Evolutionary conservation across 64 coral and sea anemone genomes (phyloP).

Genomic region (Pachyseris speciosa): DNA sequence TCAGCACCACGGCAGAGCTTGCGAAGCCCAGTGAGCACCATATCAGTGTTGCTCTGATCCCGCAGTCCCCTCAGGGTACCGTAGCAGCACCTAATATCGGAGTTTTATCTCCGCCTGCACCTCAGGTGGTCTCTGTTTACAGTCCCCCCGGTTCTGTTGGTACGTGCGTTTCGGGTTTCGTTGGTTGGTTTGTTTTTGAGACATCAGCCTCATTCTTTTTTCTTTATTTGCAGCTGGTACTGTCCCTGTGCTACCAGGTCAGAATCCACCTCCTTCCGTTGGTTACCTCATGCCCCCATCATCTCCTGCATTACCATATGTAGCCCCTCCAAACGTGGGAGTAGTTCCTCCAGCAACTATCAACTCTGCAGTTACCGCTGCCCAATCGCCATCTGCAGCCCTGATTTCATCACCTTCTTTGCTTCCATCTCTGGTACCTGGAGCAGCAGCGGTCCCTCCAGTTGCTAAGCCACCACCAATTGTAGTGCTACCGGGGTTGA

Average conservation of each 20-base stretch:
- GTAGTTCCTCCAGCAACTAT: background rate
- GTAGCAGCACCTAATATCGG: background rate
- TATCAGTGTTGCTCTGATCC: background rate
- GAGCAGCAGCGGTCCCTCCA: background rate
- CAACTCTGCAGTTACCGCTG: background rate
- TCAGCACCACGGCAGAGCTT: background rate
- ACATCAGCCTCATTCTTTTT: no score
- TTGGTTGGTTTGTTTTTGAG: background rate
- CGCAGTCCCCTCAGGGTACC: background rate
- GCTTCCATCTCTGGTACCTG: background rate
- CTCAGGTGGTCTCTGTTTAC: background rate
- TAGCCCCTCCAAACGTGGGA: background rate
- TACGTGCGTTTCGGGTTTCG: background rate
- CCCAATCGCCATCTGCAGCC: background rate
- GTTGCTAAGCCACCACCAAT: constrained; percentile 4
- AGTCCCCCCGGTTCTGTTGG: background rate
- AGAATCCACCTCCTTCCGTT: background rate
- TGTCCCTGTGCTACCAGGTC: background rate
- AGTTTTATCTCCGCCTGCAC: background rate
- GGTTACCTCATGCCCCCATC: background rate
- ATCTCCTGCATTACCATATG: background rate
- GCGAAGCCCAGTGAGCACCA: background rate
- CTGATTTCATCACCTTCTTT: constrained; percentile 5
- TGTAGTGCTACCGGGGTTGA: constrained; percentile 30
- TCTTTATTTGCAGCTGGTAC: background rate